Conservation (phyloP, 2,888 invertebrate species). For the Agriopis leucophaearia region DNA sequence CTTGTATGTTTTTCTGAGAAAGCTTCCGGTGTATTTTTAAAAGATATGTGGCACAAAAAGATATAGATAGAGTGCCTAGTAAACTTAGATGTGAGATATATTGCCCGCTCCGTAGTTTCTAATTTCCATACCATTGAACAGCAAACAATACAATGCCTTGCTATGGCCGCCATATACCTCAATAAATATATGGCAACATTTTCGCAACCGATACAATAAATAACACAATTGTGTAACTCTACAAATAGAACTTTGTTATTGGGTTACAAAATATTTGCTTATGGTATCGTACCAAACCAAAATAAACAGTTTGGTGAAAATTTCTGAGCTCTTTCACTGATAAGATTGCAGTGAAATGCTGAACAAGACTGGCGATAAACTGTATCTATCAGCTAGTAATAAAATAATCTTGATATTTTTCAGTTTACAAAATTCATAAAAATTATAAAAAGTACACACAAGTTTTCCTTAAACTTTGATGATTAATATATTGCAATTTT, state of each 20-base stretch:
- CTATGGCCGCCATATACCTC: slow-evolving; percentile 33
- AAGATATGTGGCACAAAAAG: background rate
- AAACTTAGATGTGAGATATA: no score
- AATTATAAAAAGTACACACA: background rate
- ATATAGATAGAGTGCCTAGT: background rate
- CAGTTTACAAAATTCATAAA: background rate
- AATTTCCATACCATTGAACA: slow-evolving; percentile 67
- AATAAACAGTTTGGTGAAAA: slow-evolving; percentile 76
- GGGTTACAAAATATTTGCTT: slow-evolving; percentile 76
- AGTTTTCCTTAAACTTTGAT: background rate
- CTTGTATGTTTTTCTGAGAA: slow-evolving; percentile 2
- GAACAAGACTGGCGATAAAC: slow-evolving; percentile 50
- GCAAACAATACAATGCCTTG: slow-evolving; percentile 51
- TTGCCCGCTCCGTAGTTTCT: slow-evolving; percentile 45
- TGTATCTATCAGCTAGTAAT: slow-evolving; percentile 24
- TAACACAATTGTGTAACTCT: slow-evolving; percentile 63
- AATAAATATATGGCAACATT: slow-evolving; percentile 51
- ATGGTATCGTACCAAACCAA: slow-evolving; percentile 66
- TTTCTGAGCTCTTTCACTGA: slow-evolving; percentile 63
- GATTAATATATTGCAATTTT: background rate
- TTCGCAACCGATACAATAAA: slow-evolving; percentile 62
- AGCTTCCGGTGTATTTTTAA: background rate
- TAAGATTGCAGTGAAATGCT: slow-evolving; percentile 78
- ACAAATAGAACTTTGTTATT: slow-evolving; percentile 57
- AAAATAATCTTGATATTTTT: slow-evolving; percentile 12